phyloP scores from a whole-genome alignment of 2,797 vertebrate genomes.

The Cynopterus sphinx region DNA sequence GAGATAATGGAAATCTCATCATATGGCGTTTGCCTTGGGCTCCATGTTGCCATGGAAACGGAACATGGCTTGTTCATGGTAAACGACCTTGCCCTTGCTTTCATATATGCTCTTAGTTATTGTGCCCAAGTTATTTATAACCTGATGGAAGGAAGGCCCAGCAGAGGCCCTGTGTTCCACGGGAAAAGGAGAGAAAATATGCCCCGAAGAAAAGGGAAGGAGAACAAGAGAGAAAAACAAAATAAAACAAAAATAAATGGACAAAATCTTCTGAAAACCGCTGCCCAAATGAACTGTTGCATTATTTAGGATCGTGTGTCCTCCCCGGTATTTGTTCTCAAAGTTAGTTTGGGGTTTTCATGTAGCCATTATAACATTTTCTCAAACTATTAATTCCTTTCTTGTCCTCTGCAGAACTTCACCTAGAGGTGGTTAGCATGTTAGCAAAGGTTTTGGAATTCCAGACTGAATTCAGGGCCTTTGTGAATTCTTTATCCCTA shows the following conservation, averaged over 20 bases:
- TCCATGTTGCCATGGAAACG: slow-evolving; percentile 84
- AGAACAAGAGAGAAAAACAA: background rate
- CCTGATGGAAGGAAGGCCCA: slow-evolving; percentile 73
- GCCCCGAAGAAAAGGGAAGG: background rate
- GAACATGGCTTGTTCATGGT: slow-evolving; percentile 81
- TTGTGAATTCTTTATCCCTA: background rate
- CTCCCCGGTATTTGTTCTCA: background rate
- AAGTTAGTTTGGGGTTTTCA: background rate
- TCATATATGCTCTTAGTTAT: slow-evolving; percentile 80
- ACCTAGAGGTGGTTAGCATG: background rate
- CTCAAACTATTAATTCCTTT: background rate
- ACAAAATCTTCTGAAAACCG: background rate
- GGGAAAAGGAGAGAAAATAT: slow-evolving; percentile 32
- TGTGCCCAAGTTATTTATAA: slow-evolving; percentile 83
- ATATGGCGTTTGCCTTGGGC: slow-evolving; percentile 71
- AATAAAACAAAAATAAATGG: background rate
- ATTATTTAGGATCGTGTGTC: background rate
- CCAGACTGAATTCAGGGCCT: background rate
- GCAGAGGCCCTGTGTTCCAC: slow-evolving; percentile 57
- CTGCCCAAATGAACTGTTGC: background rate
- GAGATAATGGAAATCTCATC: slow-evolving; percentile 64
- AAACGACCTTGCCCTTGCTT: slow-evolving; percentile 82
- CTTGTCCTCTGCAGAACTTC: background rate
- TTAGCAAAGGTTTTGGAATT: background rate
- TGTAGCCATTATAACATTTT: background rate